Conservation (phyloP, 2,888 invertebrate genomes). For the Pyralis farinalis region DNA sequence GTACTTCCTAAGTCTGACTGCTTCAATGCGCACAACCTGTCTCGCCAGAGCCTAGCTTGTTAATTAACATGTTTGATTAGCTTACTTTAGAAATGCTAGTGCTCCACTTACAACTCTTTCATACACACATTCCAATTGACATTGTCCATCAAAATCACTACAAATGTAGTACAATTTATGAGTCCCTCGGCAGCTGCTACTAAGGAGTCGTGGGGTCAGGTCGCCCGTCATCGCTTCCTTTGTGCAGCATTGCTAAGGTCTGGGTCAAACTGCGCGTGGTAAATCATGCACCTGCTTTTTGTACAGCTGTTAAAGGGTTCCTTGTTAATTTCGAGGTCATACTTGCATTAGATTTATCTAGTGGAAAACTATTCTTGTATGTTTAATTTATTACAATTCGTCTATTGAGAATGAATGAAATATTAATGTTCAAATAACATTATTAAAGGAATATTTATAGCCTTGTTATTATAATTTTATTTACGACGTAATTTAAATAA, state of each 20-base stretch:
- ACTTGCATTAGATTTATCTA: not conserved
- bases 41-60: too few relatives aligned
- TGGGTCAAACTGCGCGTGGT: conserved; percentile 42
- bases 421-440: not conserved
- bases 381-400: not conserved
- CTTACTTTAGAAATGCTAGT: too few relatives aligned
- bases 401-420: not conserved
- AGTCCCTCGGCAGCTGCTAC: conserved; percentile 1
- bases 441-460: not conserved
- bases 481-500: not conserved
- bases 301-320: not conserved
- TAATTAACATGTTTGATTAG: too few relatives aligned
- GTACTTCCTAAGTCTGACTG: too few relatives aligned
- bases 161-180: not conserved
- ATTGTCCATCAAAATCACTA: not conserved
- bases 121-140: not conserved
- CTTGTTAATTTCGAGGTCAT: not conserved
- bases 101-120: too few relatives aligned
- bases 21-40: too few relatives aligned
- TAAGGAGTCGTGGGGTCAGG: not conserved
- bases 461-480: not conserved
- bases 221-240: conserved; percentile 52
- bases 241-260: conserved; percentile 50
- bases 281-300: conserved; percentile 29
- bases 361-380: not conserved